Conservation (phyloP, 2,888 invertebrate species). For the Eumerus sabulonum region DNA sequence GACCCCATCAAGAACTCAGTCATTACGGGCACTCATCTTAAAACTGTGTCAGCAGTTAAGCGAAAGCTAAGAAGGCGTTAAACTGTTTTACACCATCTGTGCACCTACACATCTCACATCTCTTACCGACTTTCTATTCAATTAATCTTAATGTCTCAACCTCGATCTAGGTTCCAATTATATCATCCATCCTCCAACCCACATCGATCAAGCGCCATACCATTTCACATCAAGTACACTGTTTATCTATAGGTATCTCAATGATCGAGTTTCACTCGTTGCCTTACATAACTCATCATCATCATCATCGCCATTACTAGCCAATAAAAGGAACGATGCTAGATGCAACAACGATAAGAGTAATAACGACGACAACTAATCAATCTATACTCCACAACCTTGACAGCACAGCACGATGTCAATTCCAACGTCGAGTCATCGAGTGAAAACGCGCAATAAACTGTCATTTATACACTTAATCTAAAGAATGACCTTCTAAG, state of each 20-base stretch:
- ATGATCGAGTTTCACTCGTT: too few species aligned
- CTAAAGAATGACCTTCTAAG: conserved; percentile 55
- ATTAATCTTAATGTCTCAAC: neutral
- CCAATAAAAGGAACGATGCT: too few species aligned
- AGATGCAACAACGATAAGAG: too few species aligned
- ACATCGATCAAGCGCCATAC: neutral
- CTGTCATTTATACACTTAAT: conserved; percentile 29
- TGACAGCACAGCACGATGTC: conserved; percentile 7
- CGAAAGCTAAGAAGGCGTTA: neutral
- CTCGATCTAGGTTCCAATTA: conserved; percentile 1
- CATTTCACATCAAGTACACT: too few species aligned
- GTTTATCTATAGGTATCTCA: too few species aligned
- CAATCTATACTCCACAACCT: conserved; percentile 30
- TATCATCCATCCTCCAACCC: conserved; percentile 1
- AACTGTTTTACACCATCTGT: neutral
- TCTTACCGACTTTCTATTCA: conserved; percentile 2
- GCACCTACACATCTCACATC: neutral
- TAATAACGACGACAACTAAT: too few species aligned
- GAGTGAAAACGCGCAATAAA: conserved; percentile 47
- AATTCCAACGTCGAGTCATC: conserved; percentile 17
- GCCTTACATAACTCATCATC: too few species aligned
- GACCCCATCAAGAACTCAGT: too few species aligned
- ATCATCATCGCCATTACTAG: too few species aligned
- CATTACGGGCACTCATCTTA: too few species aligned
- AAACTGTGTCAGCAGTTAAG: too few species aligned